Evolutionary conservation across 2,113 vertebrate species (phyloP).

Genomic region (Podarcis raffonei): DNA sequence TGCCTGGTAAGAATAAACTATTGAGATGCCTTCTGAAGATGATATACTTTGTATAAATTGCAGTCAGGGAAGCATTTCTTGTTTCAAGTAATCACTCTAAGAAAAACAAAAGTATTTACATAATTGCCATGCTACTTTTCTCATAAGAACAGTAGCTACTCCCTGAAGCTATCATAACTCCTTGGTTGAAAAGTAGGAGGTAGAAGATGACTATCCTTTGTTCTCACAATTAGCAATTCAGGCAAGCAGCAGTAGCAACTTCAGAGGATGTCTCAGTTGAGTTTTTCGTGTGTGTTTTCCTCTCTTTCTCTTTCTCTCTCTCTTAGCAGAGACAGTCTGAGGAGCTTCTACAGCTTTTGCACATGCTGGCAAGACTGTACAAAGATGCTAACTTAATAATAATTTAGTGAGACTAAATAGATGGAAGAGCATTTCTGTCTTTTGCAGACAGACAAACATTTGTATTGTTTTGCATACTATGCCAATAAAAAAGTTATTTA

Average conservation of each 20-base stretch:
- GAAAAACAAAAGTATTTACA: background rate
- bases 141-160: background rate
- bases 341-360: background rate
- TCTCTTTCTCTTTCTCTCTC: background rate
- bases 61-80: background rate
- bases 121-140: background rate
- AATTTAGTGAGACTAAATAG: background rate
- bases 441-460: background rate
- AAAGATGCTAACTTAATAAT: background rate
- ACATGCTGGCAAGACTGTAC: background rate
- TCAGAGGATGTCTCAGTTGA: background rate
- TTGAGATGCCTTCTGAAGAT: background rate
- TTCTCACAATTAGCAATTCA: background rate
- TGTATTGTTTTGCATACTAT: background rate
- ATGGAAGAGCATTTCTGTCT: too few relatives aligned
- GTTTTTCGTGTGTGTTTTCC: background rate
- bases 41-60: background rate
- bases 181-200: background rate
- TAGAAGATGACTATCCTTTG: background rate
- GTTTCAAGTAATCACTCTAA: background rate
- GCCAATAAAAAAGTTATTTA: background rate
- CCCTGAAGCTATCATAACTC: background rate
- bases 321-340: background rate
- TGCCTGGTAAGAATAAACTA: background rate
- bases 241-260: background rate